Percentiles rank a stretch among this genome's conserved stretches.
phyloP scores from a whole-genome alignment of 2,797 vertebrate genomes.

The Epinephelus malabaricus region DNA sequence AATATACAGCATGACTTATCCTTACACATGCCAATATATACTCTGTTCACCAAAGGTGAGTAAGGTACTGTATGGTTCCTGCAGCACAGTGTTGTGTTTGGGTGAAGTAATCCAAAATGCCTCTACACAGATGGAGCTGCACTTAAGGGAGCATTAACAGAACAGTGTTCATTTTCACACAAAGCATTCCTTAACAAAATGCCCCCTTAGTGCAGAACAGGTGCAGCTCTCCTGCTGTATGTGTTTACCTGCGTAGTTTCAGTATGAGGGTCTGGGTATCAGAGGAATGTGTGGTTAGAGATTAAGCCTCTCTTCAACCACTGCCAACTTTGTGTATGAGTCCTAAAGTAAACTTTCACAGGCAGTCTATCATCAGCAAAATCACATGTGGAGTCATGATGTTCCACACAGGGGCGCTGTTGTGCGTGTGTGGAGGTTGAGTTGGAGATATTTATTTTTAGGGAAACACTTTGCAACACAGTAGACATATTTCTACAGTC shows the following conservation, averaged over 20 bases:
- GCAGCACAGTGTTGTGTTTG: not conserved
- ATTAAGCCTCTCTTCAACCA: conserved; percentile 25
- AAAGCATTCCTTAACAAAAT: not conserved
- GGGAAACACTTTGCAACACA: not conserved
- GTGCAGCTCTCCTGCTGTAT: not conserved
- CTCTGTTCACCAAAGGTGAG: conserved; percentile 22
- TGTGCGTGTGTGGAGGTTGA: not conserved
- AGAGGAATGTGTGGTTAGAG: conserved; percentile 28
- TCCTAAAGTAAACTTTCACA: not conserved
- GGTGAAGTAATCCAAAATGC: not conserved
- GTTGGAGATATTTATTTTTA: not conserved
- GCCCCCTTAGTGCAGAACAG: not conserved
- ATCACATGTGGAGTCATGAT: not conserved
- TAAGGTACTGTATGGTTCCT: not conserved
- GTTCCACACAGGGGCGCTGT: conserved; percentile 44
- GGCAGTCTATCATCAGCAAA: conserved; percentile 6
- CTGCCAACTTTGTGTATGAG: not conserved
- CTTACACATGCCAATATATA: not conserved
- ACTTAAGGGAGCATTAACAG: not conserved
- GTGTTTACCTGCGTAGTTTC: not conserved
- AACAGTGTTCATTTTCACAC: not conserved
- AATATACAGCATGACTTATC: not conserved
- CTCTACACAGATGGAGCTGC: too few species aligned
- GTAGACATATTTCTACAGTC: not conserved
- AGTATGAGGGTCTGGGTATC: not conserved